These are phyloP conservation scores for Oncorhynchus mykiss DNA, from an alignment of 2,113 vertebrate genomes.

Conservation along the genomic window DNA sequence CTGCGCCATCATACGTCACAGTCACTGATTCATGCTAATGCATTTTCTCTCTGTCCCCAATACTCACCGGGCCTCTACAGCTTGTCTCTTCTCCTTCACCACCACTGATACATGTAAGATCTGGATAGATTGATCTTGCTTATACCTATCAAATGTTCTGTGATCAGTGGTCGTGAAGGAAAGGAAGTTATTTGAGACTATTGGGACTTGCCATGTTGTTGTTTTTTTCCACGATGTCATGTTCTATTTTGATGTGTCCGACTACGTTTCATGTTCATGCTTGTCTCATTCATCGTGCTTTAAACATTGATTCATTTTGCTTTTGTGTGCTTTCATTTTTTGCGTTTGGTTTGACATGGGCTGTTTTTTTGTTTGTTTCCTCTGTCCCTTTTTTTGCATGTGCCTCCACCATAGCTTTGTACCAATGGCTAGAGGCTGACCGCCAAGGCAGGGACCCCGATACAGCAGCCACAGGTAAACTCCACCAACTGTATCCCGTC, in stretches of 20 bases:
- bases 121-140: background rate
- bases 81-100: background rate
- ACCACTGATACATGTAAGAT: no score
- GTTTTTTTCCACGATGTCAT: background rate
- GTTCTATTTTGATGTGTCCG: background rate
- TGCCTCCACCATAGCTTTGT: slow-evolving; percentile 84
- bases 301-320: slow-evolving; percentile 38
- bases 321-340: slow-evolving; percentile 32
- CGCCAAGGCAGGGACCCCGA: slow-evolving; percentile 87
- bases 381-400: slow-evolving; percentile 77
- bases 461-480: slow-evolving; percentile 84
- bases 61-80: background rate
- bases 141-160: background rate
- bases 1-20: slow-evolving; percentile 1
- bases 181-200: slow-evolving; percentile 11
- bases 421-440: slow-evolving; percentile 93
- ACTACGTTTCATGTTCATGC: slow-evolving; percentile 10
- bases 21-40: background rate
- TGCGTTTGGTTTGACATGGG: slow-evolving; percentile 48
- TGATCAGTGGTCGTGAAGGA: background rate
- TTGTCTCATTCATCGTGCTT: slow-evolving; percentile 29
- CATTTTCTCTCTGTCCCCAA: background rate
- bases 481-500: background rate
- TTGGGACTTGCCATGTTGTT: slow-evolving; percentile 17
- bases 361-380: slow-evolving; percentile 34